phyloP scores from a whole-genome alignment of 2,888 invertebrate species.

The Drosophila fulvimacula region DNA sequence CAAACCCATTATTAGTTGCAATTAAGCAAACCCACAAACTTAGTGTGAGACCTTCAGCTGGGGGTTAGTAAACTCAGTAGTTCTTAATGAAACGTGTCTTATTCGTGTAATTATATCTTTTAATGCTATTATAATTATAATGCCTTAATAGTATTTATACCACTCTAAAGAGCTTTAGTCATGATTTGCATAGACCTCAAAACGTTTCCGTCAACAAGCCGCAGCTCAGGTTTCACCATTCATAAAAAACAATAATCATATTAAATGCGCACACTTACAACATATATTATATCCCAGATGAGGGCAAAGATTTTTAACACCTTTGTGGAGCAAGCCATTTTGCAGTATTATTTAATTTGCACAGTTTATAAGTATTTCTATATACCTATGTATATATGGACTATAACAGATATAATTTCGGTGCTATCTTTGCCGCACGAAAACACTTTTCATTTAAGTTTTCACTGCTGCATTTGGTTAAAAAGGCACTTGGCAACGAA shows the following conservation, averaged over 20 bases:
- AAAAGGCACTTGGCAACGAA: conserved; percentile 60
- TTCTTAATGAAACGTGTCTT: conserved; percentile 45
- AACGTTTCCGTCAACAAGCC: conserved; percentile 30
- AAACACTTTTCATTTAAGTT: conserved; percentile 28
- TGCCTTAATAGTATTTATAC: conserved; percentile 32
- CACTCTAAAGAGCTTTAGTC: conserved; percentile 2
- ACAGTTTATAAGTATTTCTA: conserved; percentile 38
- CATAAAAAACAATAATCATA: conserved; percentile 2
- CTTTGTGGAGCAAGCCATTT: conserved; percentile 81
- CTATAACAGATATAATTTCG: conserved; percentile 1
- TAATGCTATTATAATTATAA: conserved; percentile 59
- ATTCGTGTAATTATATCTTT: conserved; percentile 41
- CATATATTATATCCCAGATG: conserved; percentile 78
- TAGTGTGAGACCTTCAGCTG: conserved; percentile 24
- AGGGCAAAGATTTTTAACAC: conserved; percentile 73
- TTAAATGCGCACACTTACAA: conserved; percentile 62
- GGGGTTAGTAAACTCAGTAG: conserved; percentile 22
- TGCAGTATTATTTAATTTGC: conserved; percentile 30
- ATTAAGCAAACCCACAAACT: conserved; percentile 9
- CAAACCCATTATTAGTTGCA: conserved; percentile 4
- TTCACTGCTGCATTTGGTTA: conserved; percentile 40
- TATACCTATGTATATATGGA: conserved; percentile 6
- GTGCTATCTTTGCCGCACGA: conserved; percentile 24
- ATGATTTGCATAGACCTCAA: conserved; percentile 38
- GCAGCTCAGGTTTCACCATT: conserved; percentile 29